Conservation (phyloP, 2,797 vertebrate genomes). For the Malacoraja senta region DNA sequence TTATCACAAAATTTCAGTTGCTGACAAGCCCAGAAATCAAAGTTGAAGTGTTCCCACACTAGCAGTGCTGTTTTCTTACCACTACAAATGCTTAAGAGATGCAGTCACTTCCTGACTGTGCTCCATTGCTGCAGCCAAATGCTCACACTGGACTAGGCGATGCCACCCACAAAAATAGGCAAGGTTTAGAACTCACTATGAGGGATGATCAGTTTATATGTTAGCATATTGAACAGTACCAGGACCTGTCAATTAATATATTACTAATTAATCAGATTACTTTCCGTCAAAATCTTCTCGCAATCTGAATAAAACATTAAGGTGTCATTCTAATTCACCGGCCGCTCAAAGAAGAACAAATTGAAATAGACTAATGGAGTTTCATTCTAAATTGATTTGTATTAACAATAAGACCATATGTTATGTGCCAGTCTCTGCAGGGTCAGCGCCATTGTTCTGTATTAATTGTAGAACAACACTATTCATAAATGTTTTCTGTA, state of each 20-base stretch:
- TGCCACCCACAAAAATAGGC: not conserved
- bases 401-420: not conserved
- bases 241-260: not conserved
- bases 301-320: not conserved
- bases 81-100: not conserved
- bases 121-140: not conserved
- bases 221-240: not conserved
- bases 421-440: not conserved
- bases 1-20: not conserved
- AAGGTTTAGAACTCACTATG: not conserved
- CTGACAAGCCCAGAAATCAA: not conserved
- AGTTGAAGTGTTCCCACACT: not conserved
- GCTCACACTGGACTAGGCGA: not conserved
- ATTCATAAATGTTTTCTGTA: not conserved
- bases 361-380: not conserved
- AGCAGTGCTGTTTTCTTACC: not conserved
- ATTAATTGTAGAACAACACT: not conserved
- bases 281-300: not conserved
- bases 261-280: not conserved
- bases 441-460: not conserved
- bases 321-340: not conserved
- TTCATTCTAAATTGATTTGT: not conserved
- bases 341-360: not conserved
- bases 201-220: not conserved
- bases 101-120: not conserved